Conservation (phyloP, 2,113 vertebrate species). For the Nothocercus nigrocapillus region DNA sequence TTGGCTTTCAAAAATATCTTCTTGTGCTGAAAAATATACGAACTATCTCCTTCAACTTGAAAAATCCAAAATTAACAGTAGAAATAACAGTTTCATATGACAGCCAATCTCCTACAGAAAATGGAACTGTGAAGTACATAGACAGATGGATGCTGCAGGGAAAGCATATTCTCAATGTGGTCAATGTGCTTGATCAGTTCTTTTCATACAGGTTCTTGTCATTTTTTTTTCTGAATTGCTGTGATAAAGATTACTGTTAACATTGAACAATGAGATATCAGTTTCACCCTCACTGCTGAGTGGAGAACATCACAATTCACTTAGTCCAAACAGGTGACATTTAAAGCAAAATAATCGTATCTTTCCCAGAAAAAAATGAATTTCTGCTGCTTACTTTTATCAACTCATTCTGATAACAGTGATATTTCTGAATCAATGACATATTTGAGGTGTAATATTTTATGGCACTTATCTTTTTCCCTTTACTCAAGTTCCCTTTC, state of each 20-base stretch:
- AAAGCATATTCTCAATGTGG: slow-evolving; percentile 47
- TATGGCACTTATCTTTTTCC: background rate
- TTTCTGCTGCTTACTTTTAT: background rate
- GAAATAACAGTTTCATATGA: slow-evolving; percentile 47
- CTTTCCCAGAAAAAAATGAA: background rate
- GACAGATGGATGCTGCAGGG: slow-evolving; percentile 71
- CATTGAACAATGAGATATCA: slow-evolving; percentile 9
- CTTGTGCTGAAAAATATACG: background rate
- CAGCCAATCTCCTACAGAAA: slow-evolving; percentile 60
- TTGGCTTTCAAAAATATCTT: slow-evolving; percentile 50
- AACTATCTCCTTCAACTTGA: slow-evolving; percentile 39
- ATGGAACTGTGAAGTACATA: slow-evolving; percentile 56
- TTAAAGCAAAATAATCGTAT: background rate
- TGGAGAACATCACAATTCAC: slow-evolving; percentile 16
- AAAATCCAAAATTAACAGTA: slow-evolving; percentile 62
- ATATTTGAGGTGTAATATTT: background rate
- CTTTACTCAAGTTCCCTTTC: background rate
- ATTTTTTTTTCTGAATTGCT: background rate
- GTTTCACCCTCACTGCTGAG: slow-evolving; percentile 28
- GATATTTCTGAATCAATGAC: background rate
- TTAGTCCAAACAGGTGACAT: background rate
- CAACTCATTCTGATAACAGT: background rate
- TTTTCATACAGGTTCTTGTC: slow-evolving; percentile 50
- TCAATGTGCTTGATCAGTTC: slow-evolving; percentile 33
- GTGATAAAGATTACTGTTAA: slow-evolving; percentile 54